These are phyloP conservation scores for Lasioglossum malachurum DNA, from an alignment of 2,888 invertebrate species.

Conservation along the genomic window DNA sequence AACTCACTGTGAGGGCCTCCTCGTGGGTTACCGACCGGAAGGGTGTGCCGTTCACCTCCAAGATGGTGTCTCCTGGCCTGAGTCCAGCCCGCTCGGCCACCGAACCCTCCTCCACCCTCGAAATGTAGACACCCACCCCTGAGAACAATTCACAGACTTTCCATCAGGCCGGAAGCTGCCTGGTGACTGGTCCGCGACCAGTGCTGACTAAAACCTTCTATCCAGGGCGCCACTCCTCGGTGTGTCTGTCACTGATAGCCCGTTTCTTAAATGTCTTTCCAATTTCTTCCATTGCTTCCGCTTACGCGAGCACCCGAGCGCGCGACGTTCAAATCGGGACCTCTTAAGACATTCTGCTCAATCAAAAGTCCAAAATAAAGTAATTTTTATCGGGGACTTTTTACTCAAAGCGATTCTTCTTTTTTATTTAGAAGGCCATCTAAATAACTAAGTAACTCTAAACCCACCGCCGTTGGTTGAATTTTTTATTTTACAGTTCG, in stretches of 20 bases:
- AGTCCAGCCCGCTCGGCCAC: slow-evolving; percentile 95
- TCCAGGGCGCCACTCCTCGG: slow-evolving; percentile 59
- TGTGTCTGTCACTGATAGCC: neutral
- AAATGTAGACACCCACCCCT: slow-evolving; percentile 97
- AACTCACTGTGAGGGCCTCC: slow-evolving; percentile 94
- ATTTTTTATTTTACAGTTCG: neutral
- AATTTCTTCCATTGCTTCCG: neutral
- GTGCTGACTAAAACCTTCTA: slow-evolving; percentile 61
- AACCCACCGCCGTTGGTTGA: neutral
- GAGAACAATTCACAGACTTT: slow-evolving; percentile 83
- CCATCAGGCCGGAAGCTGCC: slow-evolving; percentile 73
- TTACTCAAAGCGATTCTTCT: neutral
- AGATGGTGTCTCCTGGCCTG: slow-evolving; percentile 96
- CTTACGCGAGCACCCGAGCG: neutral
- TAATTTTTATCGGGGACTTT: neutral
- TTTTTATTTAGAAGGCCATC: too few species aligned
- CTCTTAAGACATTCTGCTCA: neutral
- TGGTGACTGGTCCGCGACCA: slow-evolving; percentile 52
- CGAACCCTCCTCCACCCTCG: slow-evolving; percentile 95
- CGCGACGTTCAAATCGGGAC: neutral
- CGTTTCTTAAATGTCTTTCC: neutral
- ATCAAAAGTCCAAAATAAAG: neutral
- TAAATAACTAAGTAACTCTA: too few species aligned
- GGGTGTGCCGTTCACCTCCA: slow-evolving; percentile 97
- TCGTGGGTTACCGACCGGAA: slow-evolving; percentile 97